Evolutionary conservation across 1,140 invertebrate species (phyloP).

Genomic region (Heliothis subflexa): DNA sequence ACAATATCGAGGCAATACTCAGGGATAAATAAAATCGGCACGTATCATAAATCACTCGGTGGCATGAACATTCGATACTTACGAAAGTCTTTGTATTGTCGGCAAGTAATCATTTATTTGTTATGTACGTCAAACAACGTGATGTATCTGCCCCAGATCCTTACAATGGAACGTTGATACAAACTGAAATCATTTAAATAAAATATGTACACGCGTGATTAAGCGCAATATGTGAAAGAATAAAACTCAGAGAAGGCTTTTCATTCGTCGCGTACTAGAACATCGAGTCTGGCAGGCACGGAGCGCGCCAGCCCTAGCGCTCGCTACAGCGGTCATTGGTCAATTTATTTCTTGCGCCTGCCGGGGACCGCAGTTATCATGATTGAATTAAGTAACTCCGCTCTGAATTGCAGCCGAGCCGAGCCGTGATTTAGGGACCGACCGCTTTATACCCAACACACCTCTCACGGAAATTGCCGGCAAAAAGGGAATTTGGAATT

Average conservation of each 20-base stretch:
- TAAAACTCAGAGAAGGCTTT: background rate
- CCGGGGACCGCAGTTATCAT: conserved; percentile 77
- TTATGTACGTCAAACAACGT: conserved; percentile 42
- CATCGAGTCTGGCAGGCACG: too few species aligned
- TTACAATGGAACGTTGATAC: conserved; percentile 28
- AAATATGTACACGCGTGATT: conserved; percentile 42
- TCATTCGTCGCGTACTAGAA: too few species aligned
- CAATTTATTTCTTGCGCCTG: conserved; percentile 81
- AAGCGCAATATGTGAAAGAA: background rate
- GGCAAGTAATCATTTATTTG: conserved; percentile 44
- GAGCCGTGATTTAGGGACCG: conserved; percentile 61
- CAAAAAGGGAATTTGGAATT: conserved; percentile 78
- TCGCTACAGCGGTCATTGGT: conserved; percentile 74
- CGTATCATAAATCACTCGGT: conserved; percentile 40
- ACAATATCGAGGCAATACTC: conserved; percentile 39
- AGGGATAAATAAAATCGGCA: conserved; percentile 32
- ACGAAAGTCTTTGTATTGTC: conserved; percentile 32
- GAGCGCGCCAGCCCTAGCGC: conserved; percentile 44
- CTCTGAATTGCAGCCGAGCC: conserved; percentile 57
- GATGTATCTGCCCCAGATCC: conserved; percentile 35
- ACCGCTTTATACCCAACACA: conserved; percentile 57
- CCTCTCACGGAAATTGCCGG: conserved; percentile 51
- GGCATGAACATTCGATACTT: conserved; percentile 43
- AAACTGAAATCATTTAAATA: conserved; percentile 45
- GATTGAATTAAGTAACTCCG: conserved; percentile 82